phyloP scores from a whole-genome alignment of 2,888 invertebrate genomes.

The Pachymerium ferrugineum region DNA sequence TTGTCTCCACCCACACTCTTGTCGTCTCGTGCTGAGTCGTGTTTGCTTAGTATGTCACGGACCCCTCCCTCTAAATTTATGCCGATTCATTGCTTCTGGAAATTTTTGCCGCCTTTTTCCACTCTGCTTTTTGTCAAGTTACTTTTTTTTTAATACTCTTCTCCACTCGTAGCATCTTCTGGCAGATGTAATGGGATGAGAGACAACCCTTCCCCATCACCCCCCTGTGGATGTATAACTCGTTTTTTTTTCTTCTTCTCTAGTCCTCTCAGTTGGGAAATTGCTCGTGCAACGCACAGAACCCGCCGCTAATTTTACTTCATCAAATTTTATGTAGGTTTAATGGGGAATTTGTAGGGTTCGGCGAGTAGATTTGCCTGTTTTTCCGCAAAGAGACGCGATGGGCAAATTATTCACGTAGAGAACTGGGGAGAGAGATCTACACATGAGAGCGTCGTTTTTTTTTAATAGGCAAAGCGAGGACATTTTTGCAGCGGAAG shows the following conservation, averaged over 20 bases:
- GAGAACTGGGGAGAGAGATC: too few species aligned
- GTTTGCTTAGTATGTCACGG: not conserved
- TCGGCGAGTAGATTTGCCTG: conserved; percentile 24
- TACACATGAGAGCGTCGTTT: not conserved
- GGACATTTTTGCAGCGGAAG: too few species aligned
- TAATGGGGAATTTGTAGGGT: conserved; percentile 22
- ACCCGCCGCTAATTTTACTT: conserved; percentile 23
- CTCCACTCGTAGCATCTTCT: conserved; percentile 16
- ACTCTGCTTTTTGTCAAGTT: conserved; percentile 14
- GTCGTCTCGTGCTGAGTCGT: conserved; percentile 19
- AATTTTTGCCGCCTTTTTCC: not conserved
- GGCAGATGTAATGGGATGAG: conserved; percentile 10
- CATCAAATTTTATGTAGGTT: conserved; percentile 24
- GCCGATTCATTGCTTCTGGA: conserved; percentile 25
- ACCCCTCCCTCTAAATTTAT: conserved; percentile 17
- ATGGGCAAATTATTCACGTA: not conserved
- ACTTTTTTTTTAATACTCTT: not conserved
- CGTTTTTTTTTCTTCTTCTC: not conserved
- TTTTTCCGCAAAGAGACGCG: not conserved
- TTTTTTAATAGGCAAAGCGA: too few species aligned
- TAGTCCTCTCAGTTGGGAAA: conserved; percentile 1
- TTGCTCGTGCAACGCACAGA: conserved; percentile 6
- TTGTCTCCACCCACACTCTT: conserved; percentile 20
- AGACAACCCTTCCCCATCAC: not conserved
- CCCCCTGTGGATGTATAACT: conserved; percentile 3